Evolutionary conservation across 2,888 invertebrate genomes (phyloP).

Genomic region (Patella pellucida): DNA sequence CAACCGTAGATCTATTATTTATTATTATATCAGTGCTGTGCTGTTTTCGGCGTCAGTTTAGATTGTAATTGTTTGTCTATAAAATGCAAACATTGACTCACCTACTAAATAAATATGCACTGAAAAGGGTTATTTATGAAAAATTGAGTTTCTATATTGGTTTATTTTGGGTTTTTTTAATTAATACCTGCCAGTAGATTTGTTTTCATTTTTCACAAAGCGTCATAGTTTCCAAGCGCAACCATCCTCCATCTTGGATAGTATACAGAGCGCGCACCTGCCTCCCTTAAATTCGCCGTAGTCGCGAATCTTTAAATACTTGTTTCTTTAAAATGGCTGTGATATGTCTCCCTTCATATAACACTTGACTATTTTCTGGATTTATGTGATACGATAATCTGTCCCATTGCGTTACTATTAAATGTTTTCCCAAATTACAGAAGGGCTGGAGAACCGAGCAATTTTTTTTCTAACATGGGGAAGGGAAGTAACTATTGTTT

Average conservation of each 20-base stretch:
- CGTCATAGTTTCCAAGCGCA: constrained; percentile 11
- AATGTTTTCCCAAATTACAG: not conserved
- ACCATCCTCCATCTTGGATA: not conserved
- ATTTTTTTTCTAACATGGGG: no score
- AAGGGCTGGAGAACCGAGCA: not conserved
- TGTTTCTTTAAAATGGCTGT: not conserved
- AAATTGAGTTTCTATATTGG: no score
- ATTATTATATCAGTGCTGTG: no score
- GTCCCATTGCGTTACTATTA: not conserved
- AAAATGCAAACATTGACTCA: not conserved
- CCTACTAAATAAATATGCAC: no score
- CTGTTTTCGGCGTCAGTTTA: no score
- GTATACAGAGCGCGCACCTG: constrained; percentile 2
- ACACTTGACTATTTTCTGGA: not conserved
- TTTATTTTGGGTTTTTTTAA: no score
- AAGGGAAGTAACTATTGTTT: no score
- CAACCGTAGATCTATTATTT: no score
- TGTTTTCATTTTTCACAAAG: not conserved
- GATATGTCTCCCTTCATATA: not conserved
- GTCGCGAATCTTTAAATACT: not conserved
- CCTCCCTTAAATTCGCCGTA: not conserved
- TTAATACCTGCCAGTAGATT: no score
- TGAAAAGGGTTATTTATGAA: no score
- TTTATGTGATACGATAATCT: not conserved
- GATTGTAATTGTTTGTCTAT: not conserved